These are phyloP conservation scores for Pygocentrus nattereri DNA, from an alignment of 2,797 vertebrate genomes.

Conservation along the genomic window DNA sequence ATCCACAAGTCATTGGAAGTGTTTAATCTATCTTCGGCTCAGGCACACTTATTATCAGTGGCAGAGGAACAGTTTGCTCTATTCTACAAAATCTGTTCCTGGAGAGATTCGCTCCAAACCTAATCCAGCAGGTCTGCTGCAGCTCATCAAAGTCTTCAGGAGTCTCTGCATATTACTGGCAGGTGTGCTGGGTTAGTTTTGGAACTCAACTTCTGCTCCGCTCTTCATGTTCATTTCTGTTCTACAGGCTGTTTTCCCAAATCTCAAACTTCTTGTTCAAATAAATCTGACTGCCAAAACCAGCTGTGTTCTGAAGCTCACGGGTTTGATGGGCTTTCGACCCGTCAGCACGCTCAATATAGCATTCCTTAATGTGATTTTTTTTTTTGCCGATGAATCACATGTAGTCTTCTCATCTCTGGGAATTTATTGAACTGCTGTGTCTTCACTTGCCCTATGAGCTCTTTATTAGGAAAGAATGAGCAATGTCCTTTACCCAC, in stretches of 20 bases:
- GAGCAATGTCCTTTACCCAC: conserved; percentile 16
- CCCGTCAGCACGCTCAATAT: background rate
- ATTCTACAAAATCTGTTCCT: background rate
- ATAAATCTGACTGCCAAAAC: background rate
- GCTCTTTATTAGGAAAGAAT: conserved; percentile 32
- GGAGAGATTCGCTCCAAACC: background rate
- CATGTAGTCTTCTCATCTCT: background rate
- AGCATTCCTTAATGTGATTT: background rate
- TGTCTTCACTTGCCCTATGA: conserved; percentile 12
- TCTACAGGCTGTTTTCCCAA: background rate
- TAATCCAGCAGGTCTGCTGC: background rate
- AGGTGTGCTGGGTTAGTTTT: conserved; percentile 13
- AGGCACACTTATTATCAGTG: background rate
- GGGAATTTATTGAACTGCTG: background rate
- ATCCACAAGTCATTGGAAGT: background rate
- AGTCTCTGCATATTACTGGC: conserved; percentile 5
- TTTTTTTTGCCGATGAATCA: background rate
- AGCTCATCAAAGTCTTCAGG: background rate
- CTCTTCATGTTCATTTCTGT: background rate
- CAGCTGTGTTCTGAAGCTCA: background rate
- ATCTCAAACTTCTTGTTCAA: background rate
- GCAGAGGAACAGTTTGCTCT: background rate
- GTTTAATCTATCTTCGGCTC: background rate
- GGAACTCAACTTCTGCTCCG: background rate
- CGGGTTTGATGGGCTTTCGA: background rate